These are phyloP conservation scores for Atopsyche davidsoni DNA, from an alignment of 1,140 invertebrate genomes.

Conservation along the genomic window DNA sequence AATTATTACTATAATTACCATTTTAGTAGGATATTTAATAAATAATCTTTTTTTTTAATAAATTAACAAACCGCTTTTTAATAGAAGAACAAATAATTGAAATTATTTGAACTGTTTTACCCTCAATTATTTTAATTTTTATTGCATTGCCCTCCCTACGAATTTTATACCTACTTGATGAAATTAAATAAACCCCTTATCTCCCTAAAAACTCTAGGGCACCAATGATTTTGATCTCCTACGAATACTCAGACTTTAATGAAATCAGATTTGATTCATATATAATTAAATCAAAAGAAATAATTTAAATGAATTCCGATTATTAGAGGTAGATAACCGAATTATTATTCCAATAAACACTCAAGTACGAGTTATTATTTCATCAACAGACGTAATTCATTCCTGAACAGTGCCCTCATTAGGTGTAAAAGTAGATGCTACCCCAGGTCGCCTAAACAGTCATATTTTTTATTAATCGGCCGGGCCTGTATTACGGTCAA, in stretches of 20 bases:
- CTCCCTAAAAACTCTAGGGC: slow-evolving; percentile 37
- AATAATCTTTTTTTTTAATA: slow-evolving; percentile 45
- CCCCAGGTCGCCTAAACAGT: slow-evolving; percentile 61
- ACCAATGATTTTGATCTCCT: slow-evolving; percentile 66
- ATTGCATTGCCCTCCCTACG: slow-evolving; percentile 55
- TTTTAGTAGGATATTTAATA: slow-evolving; percentile 56
- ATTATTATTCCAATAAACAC: slow-evolving; percentile 50
- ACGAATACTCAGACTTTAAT: slow-evolving; percentile 59
- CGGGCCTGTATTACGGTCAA: slow-evolving; percentile 62
- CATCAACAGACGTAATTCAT: slow-evolving; percentile 61
- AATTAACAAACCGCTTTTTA: slow-evolving; percentile 45
- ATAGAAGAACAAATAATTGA: slow-evolving; percentile 52
- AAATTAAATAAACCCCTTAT: slow-evolving; percentile 33
- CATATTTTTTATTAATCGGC: slow-evolving; percentile 48
- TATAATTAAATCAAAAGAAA: slow-evolving; percentile 47
- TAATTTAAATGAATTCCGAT: slow-evolving; percentile 41
- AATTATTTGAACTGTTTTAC: slow-evolving; percentile 58
- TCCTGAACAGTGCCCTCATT: slow-evolving; percentile 57
- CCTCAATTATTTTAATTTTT: slow-evolving; percentile 55
- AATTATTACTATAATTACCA: slow-evolving; percentile 52
- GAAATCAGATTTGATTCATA: slow-evolving; percentile 60
- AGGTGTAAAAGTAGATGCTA: slow-evolving; percentile 61
- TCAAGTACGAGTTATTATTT: slow-evolving; percentile 53
- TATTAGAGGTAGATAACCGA: slow-evolving; percentile 61
- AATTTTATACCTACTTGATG: slow-evolving; percentile 57